phyloP scores from a whole-genome alignment of 2,888 invertebrate species.

The Saturnia pavonia region DNA sequence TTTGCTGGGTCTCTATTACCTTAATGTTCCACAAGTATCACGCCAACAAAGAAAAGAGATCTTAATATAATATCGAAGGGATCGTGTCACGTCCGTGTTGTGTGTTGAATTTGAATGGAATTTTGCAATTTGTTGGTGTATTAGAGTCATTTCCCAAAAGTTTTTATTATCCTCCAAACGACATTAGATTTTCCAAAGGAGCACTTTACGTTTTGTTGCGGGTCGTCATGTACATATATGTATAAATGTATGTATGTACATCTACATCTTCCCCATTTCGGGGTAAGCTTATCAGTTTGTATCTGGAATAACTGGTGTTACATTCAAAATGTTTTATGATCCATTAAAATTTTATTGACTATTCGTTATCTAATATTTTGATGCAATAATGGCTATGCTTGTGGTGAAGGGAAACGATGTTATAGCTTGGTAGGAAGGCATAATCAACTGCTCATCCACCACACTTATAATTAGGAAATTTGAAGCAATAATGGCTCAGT shows the following conservation, averaged over 20 bases:
- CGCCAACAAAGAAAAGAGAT: conserved; percentile 64
- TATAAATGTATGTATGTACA: too few relatives aligned
- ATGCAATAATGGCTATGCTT: background rate
- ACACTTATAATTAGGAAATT: background rate
- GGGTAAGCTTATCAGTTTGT: background rate
- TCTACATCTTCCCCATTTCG: background rate
- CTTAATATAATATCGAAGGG: conserved; percentile 67
- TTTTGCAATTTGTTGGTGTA: conserved; percentile 36
- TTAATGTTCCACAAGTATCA: conserved; percentile 69
- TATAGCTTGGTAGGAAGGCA: background rate
- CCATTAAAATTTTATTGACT: conserved; percentile 10
- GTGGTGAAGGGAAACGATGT: background rate
- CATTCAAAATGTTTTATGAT: conserved; percentile 4
- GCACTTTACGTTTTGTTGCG: conserved; percentile 8
- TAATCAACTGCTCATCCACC: background rate
- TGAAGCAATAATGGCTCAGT: too few relatives aligned
- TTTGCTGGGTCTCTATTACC: conserved; percentile 70
- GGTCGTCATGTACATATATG: background rate
- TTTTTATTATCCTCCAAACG: conserved; percentile 34
- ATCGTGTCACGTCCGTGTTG: conserved; percentile 42
- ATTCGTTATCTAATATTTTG: background rate
- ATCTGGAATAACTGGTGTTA: background rate
- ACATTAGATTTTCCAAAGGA: conserved; percentile 29
- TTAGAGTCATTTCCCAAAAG: conserved; percentile 34
- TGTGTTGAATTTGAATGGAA: conserved; percentile 52